Conservation (phyloP, 2,888 invertebrate genomes). For the Stramonita haemastoma region DNA sequence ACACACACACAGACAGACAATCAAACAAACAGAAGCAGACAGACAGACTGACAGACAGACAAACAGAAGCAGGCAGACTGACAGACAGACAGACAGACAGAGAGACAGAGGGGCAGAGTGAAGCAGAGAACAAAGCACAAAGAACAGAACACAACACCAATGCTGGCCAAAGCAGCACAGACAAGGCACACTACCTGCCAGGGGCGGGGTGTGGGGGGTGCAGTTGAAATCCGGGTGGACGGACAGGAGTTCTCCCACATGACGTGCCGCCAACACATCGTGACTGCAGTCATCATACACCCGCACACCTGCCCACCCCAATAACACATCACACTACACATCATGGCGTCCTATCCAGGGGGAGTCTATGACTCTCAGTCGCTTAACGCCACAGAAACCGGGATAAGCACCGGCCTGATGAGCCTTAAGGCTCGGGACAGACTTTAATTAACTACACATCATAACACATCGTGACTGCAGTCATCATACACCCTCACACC, state of each 20-base stretch:
- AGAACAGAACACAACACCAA: too few relatives aligned
- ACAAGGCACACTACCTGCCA: constrained; percentile 23
- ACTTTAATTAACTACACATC: too few relatives aligned
- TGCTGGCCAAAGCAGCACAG: too few relatives aligned
- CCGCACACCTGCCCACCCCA: constrained; percentile 6
- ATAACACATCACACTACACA: background rate
- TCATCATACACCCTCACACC: constrained; percentile 50
- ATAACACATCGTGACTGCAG: constrained; percentile 55
- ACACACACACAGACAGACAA: background rate
- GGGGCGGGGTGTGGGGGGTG: constrained; percentile 5
- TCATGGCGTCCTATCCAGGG: too few relatives aligned
- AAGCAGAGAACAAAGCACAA: too few relatives aligned
- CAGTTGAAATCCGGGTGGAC: constrained; percentile 33
- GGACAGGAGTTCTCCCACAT: constrained; percentile 32
- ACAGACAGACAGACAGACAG: too few relatives aligned
- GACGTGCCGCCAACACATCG: constrained; percentile 51
- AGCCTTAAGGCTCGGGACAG: too few relatives aligned
- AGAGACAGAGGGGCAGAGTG: too few relatives aligned
- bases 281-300: constrained; percentile 65
- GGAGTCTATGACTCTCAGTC: too few relatives aligned
- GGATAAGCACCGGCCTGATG: background rate
- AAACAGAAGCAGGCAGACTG: background rate
- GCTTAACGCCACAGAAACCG: background rate
- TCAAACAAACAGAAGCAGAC: too few relatives aligned
- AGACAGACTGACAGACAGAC: too few relatives aligned